These are phyloP conservation scores for Spondyliosoma cantharus DNA, from an alignment of 2,797 vertebrate species.

Conservation along the genomic window DNA sequence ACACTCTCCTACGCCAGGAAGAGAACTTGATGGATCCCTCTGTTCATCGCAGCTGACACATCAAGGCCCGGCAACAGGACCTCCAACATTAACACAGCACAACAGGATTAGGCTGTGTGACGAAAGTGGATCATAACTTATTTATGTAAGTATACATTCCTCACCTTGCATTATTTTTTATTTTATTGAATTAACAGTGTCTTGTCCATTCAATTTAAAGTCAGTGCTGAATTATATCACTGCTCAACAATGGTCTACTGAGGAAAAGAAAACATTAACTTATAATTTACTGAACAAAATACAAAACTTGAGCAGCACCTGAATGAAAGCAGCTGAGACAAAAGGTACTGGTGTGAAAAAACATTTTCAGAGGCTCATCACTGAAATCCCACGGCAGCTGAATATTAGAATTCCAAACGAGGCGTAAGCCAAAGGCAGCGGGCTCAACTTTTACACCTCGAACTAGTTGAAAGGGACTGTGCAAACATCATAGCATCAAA, in stretches of 20 bases:
- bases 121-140: constrained; percentile 28
- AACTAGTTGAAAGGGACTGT: constrained; percentile 21
- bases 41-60: constrained; percentile 48
- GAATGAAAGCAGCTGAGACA: constrained; percentile 17
- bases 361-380: constrained; percentile 41
- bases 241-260: not conserved
- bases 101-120: constrained; percentile 32
- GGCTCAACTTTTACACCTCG: constrained; percentile 33
- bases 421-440: not conserved
- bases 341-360: constrained; percentile 40
- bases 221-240: not conserved
- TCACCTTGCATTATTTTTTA: not conserved
- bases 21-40: constrained; percentile 47
- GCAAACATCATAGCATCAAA: constrained; percentile 23
- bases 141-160: constrained; percentile 62
- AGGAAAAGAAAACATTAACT: not conserved
- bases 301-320: constrained; percentile 16
- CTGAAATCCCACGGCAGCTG: constrained; percentile 43
- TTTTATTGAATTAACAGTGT: not conserved
- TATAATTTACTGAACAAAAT: not conserved
- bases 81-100: constrained; percentile 25
- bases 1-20: constrained; percentile 21
- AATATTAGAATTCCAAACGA: constrained; percentile 54
- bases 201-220: not conserved
- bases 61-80: constrained; percentile 23